Evolutionary conservation across 1,140 invertebrate genomes (phyloP).

Genomic region (Drosophila bipectinata): DNA sequence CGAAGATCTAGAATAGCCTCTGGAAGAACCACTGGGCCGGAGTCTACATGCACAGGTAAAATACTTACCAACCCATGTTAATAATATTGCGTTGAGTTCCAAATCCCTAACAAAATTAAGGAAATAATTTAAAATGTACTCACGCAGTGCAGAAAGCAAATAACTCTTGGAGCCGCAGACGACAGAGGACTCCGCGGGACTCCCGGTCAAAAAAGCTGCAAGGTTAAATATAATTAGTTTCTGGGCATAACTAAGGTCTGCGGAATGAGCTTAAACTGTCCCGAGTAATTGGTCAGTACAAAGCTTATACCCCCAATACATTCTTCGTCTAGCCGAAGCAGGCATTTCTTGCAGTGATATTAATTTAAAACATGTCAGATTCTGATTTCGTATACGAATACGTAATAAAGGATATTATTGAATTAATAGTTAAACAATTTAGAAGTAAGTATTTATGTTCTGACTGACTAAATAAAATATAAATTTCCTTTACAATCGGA

Average conservation of each 20-base stretch:
- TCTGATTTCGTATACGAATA: neutral
- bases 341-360: slow-evolving; percentile 2
- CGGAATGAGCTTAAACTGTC: slow-evolving; percentile 7
- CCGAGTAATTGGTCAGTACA: neutral
- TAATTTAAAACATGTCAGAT: neutral
- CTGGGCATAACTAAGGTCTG: slow-evolving; percentile 16
- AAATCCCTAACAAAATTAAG: neutral
- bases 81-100: neutral
- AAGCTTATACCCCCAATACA: slow-evolving; percentile 5
- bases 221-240: slow-evolving; percentile 62
- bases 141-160: slow-evolving; percentile 3
- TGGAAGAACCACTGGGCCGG: neutral
- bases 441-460: neutral
- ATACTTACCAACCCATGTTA: slow-evolving; percentile 13
- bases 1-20: slow-evolving; percentile 42
- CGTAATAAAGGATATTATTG: neutral
- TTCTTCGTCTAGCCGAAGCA: slow-evolving; percentile 31
- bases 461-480: neutral
- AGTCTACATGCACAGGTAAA: neutral
- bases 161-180: slow-evolving; percentile 3
- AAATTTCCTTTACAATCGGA: neutral
- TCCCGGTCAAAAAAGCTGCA: slow-evolving; percentile 39
- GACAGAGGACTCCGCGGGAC: neutral
- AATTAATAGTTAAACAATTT: neutral
- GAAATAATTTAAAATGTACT: slow-evolving; percentile 2